Percentiles rank a stretch among this genome's conserved stretches.
These are phyloP conservation scores for Drosophila limbata DNA, from an alignment of 2,888 invertebrate species.

Conservation along the genomic window DNA sequence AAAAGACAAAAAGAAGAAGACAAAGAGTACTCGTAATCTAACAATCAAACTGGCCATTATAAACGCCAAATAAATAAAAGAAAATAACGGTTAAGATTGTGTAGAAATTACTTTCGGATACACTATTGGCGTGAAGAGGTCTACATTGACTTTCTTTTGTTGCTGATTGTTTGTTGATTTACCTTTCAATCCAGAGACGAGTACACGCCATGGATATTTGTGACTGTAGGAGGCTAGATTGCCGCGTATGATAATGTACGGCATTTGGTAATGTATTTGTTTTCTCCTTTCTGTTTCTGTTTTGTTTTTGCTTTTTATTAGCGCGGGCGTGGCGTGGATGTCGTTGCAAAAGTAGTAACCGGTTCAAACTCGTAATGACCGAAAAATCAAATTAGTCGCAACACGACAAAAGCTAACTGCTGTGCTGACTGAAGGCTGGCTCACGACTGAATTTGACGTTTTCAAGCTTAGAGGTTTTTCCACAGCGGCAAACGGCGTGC, in stretches of 20 bases:
- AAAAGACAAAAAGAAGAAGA: conserved; percentile 26
- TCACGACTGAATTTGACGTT: conserved; percentile 65
- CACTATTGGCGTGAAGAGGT: conserved; percentile 23
- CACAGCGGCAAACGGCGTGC: conserved; percentile 30
- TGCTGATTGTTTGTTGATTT: conserved; percentile 71
- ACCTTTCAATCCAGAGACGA: conserved; percentile 95
- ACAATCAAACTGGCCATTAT: conserved; percentile 30
- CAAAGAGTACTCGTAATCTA: conserved; percentile 25
- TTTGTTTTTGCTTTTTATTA: conserved; percentile 48
- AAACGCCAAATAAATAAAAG: conserved; percentile 24
- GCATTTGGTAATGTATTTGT: conserved; percentile 87
- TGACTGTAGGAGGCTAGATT: conserved; percentile 94
- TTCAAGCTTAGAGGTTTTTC: conserved; percentile 53
- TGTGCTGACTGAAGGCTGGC: conserved; percentile 63
- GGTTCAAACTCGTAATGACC: conserved; percentile 53
- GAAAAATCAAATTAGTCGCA: conserved; percentile 41
- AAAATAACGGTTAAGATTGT: conserved; percentile 36
- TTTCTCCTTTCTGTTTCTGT: conserved; percentile 37
- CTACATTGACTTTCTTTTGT: conserved; percentile 22
- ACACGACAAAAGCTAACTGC: conserved; percentile 54
- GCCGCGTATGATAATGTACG: conserved; percentile 95
- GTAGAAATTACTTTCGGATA: conserved; percentile 10
- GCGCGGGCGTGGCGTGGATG: conserved; percentile 47
- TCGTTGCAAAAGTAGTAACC: conserved; percentile 40
- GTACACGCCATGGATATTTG: conserved; percentile 94